Evolutionary conservation across 2,888 invertebrate genomes (phyloP).

Genomic region (Glyphotaelius pellucidus): DNA sequence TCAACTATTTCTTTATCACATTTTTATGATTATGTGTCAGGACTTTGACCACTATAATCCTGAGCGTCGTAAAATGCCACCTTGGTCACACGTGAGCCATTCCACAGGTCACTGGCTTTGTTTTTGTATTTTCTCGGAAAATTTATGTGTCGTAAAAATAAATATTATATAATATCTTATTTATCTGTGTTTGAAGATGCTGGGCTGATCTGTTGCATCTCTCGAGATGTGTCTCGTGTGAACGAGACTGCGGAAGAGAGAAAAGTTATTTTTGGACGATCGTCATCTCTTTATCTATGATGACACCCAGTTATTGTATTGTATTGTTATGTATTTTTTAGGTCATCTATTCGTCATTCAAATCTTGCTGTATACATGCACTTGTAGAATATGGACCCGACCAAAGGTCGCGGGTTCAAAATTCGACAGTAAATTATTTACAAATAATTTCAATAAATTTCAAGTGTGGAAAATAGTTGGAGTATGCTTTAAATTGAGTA

Average conservation of each 20-base stretch:
- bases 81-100: not conserved
- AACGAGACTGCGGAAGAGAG: not conserved
- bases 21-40: not conserved
- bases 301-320: not conserved
- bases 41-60: not conserved
- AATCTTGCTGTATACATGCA: no score
- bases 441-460: no score
- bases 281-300: not conserved
- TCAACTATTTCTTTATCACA: not conserved
- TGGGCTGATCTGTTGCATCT: not conserved
- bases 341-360: no score
- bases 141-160: constrained; percentile 1
- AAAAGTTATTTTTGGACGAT: not conserved
- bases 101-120: not conserved
- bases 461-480: no score
- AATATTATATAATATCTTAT: not conserved
- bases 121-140: constrained; percentile 8
- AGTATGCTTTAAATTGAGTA: no score
- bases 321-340: not conserved
- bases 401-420: no score
- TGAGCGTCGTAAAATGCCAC: not conserved
- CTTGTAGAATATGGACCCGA: no score
- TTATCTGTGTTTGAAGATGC: not conserved
- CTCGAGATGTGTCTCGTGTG: not conserved
- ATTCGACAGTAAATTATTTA: no score